Evolutionary conservation across 2,888 invertebrate genomes (phyloP).

Genomic region (Leucoma salicis): DNA sequence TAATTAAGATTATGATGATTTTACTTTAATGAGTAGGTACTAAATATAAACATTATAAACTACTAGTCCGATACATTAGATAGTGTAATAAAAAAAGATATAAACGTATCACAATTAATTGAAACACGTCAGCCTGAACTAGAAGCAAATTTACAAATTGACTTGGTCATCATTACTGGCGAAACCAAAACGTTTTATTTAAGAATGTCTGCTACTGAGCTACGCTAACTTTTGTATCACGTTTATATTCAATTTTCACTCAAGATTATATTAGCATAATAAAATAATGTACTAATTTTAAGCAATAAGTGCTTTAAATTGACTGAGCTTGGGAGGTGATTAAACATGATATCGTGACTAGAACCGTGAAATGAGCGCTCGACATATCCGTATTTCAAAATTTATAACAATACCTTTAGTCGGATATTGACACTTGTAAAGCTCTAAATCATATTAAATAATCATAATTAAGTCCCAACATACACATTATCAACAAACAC

Average conservation of each 20-base stretch:
- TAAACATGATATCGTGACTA: conserved; percentile 21
- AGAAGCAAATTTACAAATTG: not conserved
- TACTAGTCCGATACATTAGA: too few relatives aligned
- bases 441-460: conserved; percentile 23
- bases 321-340: conserved; percentile 1
- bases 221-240: not conserved
- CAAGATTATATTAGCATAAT: not conserved
- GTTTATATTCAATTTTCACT: not conserved
- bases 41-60: too few relatives aligned
- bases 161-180: not conserved
- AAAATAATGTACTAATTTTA: not conserved
- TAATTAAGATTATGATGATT: too few relatives aligned
- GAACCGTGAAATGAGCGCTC: conserved; percentile 14
- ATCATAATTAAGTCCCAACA: conserved; percentile 23
- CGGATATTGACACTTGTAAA: conserved; percentile 20
- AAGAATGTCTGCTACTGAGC: not conserved
- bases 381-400: conserved; percentile 12
- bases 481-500: conserved; percentile 17
- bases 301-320: not conserved
- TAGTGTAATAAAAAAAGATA: too few relatives aligned
- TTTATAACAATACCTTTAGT: conserved; percentile 24
- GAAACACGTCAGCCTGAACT: too few relatives aligned
- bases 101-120: too few relatives aligned
- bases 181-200: not conserved
- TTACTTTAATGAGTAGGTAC: too few relatives aligned